Conservation (phyloP, 2,888 invertebrate species). For the Drosophila hamatofila region DNA sequence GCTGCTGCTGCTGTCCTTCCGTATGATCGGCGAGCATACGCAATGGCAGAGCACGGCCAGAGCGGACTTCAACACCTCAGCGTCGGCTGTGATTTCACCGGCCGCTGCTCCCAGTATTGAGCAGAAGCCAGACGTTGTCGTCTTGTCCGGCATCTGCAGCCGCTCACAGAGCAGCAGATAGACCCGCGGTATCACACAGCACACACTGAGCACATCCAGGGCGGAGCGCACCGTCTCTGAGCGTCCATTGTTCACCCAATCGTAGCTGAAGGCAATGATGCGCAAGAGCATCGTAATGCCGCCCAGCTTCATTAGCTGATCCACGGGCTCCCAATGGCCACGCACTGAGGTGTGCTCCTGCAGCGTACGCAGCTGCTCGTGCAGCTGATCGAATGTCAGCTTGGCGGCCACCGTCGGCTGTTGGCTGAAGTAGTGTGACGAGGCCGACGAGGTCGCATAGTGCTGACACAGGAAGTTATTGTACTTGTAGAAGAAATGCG, state of each 20-base stretch:
- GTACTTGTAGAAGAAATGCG: conserved; percentile 93
- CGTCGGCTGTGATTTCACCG: conserved; percentile 95
- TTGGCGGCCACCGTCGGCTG: conserved; percentile 88
- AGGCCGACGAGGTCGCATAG: conserved; percentile 83
- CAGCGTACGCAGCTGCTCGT: conserved; percentile 93
- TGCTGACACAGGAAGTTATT: conserved; percentile 89
- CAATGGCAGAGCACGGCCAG: conserved; percentile 96
- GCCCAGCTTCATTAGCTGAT: conserved; percentile 93
- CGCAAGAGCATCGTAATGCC: conserved; percentile 93
- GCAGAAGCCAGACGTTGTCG: conserved; percentile 91
- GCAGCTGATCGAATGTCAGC: conserved; percentile 91
- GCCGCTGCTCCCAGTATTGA: conserved; percentile 95
- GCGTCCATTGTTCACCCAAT: conserved; percentile 93
- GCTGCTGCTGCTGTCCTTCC: conserved; percentile 71
- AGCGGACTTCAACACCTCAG: conserved; percentile 96
- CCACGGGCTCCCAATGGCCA: conserved; percentile 95
- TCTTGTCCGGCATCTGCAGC: conserved; percentile 91
- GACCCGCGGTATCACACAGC: conserved; percentile 94
- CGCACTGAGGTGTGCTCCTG: conserved; percentile 91
- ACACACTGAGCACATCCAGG: conserved; percentile 95
- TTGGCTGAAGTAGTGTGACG: conserved; percentile 82
- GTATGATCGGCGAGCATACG: conserved; percentile 94
- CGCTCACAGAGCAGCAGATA: conserved; percentile 91
- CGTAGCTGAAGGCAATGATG: conserved; percentile 94
- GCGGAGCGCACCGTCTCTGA: conserved; percentile 93